These are phyloP conservation scores for Aphelenchoides bicaudatus DNA, from an alignment of 2,888 invertebrate genomes.

Conservation along the genomic window DNA sequence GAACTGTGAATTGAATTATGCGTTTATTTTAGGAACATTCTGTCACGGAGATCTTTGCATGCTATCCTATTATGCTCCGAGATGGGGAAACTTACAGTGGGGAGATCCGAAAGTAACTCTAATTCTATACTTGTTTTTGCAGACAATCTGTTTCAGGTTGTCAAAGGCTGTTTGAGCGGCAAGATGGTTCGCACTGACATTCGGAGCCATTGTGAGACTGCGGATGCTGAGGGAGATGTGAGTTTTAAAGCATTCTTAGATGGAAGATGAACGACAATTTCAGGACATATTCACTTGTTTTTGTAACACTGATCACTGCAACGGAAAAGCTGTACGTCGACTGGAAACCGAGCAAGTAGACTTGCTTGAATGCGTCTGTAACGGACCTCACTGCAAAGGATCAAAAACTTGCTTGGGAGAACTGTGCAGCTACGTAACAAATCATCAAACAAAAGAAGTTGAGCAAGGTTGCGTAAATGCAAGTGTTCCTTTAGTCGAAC, in stretches of 20 bases:
- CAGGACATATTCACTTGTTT: conserved; percentile 58
- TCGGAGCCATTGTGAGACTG: conserved; percentile 49
- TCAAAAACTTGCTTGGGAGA: conserved; percentile 50
- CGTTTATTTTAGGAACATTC: conserved; percentile 35
- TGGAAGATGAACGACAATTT: conserved; percentile 14
- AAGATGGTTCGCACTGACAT: conserved; percentile 46
- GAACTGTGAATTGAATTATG: neutral
- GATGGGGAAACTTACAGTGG: conserved; percentile 52
- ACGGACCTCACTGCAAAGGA: conserved; percentile 50
- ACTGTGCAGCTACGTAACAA: conserved; percentile 52
- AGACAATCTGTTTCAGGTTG: conserved; percentile 32
- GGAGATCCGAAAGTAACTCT: too few relatives aligned
- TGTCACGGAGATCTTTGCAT: conserved; percentile 50
- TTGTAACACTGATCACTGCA: conserved; percentile 53
- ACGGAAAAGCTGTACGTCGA: conserved; percentile 34
- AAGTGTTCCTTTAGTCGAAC: conserved; percentile 53
- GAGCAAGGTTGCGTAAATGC: conserved; percentile 59
- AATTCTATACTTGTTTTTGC: too few relatives aligned
- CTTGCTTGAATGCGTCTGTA: conserved; percentile 46
- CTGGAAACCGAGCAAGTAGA: conserved; percentile 47
- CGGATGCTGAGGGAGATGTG: conserved; percentile 24
- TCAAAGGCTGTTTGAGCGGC: conserved; percentile 57
- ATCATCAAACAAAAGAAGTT: conserved; percentile 45
- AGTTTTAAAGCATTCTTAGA: conserved; percentile 10
- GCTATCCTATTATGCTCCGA: conserved; percentile 44